A percentile compares a stretch with the other conserved stretches of the same genome.
Evolutionary conservation across 2,888 invertebrate species (phyloP).

Genomic region (Adelphocoris suturalis): DNA sequence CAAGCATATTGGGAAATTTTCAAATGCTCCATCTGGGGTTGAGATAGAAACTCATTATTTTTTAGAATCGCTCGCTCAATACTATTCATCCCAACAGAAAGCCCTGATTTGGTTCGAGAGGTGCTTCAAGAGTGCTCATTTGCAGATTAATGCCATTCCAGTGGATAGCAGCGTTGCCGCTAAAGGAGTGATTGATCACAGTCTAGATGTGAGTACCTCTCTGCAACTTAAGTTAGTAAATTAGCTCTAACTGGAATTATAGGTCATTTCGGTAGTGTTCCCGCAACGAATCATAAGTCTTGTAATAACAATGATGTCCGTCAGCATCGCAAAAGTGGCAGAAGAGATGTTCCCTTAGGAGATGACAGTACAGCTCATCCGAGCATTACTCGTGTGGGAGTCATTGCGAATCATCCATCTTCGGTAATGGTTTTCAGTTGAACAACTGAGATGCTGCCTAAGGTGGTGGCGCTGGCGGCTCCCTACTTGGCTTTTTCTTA

Average conservation of each 20-base stretch:
- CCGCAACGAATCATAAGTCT: conserved; percentile 88
- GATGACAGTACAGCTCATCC: too few species aligned
- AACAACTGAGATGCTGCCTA: conserved; percentile 5
- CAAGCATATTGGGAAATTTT: conserved; percentile 89
- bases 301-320: conserved; percentile 92
- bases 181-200: neutral
- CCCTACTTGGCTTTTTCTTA: too few species aligned
- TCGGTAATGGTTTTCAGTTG: conserved; percentile 66
- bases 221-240: too few species aligned
- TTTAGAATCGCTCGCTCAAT: conserved; percentile 80
- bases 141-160: conserved; percentile 84
- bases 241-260: too few species aligned
- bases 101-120: conserved; percentile 92
- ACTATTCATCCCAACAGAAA: conserved; percentile 84
- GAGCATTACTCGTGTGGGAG: too few species aligned
- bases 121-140: conserved; percentile 94
- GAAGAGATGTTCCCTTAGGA: too few species aligned
- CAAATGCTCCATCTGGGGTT: conserved; percentile 86
- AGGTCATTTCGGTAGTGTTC: conserved; percentile 92
- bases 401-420: conserved; percentile 78
- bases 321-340: conserved; percentile 98
- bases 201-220: neutral
- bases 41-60: conserved; percentile 88
- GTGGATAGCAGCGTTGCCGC: neutral
- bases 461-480: too few species aligned